Conservation (phyloP, 1,140 invertebrate genomes). For the Ooceraea biroi region DNA sequence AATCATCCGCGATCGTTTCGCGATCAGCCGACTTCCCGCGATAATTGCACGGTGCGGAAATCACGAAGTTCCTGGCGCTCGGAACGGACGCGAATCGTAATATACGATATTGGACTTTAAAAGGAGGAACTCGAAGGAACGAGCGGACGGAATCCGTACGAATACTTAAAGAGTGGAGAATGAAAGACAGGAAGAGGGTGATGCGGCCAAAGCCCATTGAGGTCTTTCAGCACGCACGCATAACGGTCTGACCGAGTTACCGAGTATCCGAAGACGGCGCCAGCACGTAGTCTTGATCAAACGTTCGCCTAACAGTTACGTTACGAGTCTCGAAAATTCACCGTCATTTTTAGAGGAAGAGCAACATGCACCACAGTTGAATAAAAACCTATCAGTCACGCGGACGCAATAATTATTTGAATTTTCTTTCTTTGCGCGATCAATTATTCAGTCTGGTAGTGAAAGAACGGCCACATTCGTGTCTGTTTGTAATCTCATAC, state of each 20-base stretch:
- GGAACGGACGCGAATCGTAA: background rate
- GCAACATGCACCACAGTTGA: background rate
- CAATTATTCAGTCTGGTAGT: background rate
- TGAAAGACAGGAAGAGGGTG: conserved; percentile 72
- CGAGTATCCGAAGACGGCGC: conserved; percentile 70
- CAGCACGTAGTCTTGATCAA: background rate
- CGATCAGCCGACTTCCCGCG: background rate
- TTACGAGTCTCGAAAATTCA: conserved; percentile 12
- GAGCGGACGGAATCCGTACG: background rate
- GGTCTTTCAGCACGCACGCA: conserved; percentile 78
- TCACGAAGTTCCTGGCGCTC: conserved; percentile 1
- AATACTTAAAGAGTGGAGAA: conserved; percentile 42
- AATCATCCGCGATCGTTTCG: conserved; percentile 31
- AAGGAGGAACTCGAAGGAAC: background rate
- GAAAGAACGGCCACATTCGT: no score
- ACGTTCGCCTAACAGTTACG: background rate
- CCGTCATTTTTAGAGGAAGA: background rate
- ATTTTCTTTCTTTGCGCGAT: background rate
- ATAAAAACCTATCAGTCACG: background rate
- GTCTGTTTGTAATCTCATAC: no score
- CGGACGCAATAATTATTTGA: background rate
- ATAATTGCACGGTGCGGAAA: no score
- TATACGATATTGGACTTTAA: conserved; percentile 8
- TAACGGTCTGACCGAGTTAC: conserved; percentile 85
- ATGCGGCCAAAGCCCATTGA: conserved; percentile 82